Base-by-base conservation (phyloP, 2,113 vertebrate genomes). In the Sceloporus tristichus region DNA sequence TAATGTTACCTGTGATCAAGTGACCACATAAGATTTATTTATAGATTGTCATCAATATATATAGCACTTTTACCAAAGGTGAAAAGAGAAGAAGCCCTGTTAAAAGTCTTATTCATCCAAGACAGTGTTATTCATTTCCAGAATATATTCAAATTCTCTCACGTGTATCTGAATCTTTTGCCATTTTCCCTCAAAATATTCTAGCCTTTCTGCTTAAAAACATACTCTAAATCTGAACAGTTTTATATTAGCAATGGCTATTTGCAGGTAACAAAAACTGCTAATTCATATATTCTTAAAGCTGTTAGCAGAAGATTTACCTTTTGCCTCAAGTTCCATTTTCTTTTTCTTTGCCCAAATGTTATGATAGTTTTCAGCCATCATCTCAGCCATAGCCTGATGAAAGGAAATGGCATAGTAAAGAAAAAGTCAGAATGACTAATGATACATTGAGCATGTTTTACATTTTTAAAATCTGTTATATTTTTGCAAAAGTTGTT, bases 321-420 rank as follows among this genome's bases (percentile, higher is more conserved):
- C 98, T 99, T 99, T 99, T 91, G 98, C 97, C 96, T 99, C 98
- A 83, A 99, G 96, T 68, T 99, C 98, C 85, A 97, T 89, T 91
- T 99, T 99, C 97, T 99, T 99, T 94, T 98, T 98, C 95, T 98
- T 98, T 79, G 98, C 98, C 98, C 98, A 99, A 92, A 98, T 98
- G 75, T 99, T 99, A 92, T 99, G 98, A 93, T 99, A 99, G 94
- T 99, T 99, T 95, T 99, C 98, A 29, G 98, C 98, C 92, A 99
- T 98, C 96, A 99, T 98, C 91, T 99, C 98, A 79, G 98, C 98
- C 98, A 99, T 98, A 23, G 98, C 97, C 98, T 99, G 94, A 73
- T 95, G 68, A 78, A 85, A 94, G 91, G 2, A 1, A 84, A 92
- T 13, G 9, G 21, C 19, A 29, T 16, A 40, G 62, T 66, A 65